Percentiles rank a stretch among this genome's conserved stretches.
Conservation (phyloP, 2,888 invertebrate genomes). For the Tachina lurida region DNA sequence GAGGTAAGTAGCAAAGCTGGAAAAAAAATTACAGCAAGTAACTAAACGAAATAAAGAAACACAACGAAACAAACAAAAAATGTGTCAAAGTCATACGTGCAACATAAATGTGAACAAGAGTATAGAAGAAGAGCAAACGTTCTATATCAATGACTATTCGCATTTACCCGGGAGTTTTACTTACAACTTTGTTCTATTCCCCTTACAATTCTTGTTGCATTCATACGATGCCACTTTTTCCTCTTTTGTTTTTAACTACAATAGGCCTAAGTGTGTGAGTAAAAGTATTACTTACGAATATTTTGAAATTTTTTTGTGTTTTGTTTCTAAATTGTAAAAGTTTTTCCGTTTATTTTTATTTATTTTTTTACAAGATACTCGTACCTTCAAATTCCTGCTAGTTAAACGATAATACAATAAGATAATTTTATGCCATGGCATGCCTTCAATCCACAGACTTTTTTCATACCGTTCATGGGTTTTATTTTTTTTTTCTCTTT, state of each 20-base stretch:
- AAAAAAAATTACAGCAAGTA: slow-evolving; percentile 2
- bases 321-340: slow-evolving; percentile 17
- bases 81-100: slow-evolving; percentile 28
- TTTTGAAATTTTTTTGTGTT: neutral
- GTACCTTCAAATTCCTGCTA: slow-evolving; percentile 66
- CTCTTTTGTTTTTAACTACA: slow-evolving; percentile 49
- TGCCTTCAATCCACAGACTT: slow-evolving; percentile 68
- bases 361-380: slow-evolving; percentile 29
- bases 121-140: slow-evolving; percentile 18
- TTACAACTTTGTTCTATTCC: neutral
- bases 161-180: slow-evolving; percentile 29
- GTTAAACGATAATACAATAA: slow-evolving; percentile 65
- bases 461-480: slow-evolving; percentile 12
- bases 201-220: slow-evolving; percentile 24
- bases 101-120: slow-evolving; percentile 49
- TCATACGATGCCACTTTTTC: slow-evolving; percentile 28
- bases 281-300: neutral
- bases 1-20: slow-evolving; percentile 50
- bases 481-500: neutral
- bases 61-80: slow-evolving; percentile 51
- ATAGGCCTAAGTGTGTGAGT: slow-evolving; percentile 55
- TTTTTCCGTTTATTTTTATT: neutral
- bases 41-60: slow-evolving; percentile 7
- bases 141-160: slow-evolving; percentile 49
- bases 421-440: slow-evolving; percentile 68